Conservation (phyloP, 2,113 vertebrate species). For the Thalassarche chlororhynchos region DNA sequence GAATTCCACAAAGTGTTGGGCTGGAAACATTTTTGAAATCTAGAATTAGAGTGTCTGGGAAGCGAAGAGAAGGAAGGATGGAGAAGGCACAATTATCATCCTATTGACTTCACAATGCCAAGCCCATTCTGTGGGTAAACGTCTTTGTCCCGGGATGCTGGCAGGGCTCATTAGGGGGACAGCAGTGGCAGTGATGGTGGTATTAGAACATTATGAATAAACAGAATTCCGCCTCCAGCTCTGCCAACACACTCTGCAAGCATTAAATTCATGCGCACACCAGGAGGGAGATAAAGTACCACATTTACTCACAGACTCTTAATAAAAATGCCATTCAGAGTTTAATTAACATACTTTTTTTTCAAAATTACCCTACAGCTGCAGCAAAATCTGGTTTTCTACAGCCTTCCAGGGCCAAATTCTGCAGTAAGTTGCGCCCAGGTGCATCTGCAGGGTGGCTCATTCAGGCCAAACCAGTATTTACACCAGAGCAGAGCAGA, state of each 20-base stretch:
- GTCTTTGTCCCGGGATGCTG: neutral
- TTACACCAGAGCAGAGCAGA: neutral
- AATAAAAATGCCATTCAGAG: neutral
- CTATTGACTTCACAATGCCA: neutral
- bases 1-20: neutral
- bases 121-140: neutral
- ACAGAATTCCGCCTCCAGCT: neutral
- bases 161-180: neutral
- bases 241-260: neutral
- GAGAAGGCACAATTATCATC: neutral
- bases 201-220: neutral
- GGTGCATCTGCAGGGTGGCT: neutral
- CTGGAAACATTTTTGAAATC: neutral
- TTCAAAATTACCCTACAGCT: neutral
- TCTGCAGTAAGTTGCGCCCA: neutral
- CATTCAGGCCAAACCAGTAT: neutral
- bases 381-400: constrained; percentile 9
- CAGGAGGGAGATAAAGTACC: neutral
- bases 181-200: neutral
- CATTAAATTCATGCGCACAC: neutral
- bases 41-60: neutral
- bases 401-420: neutral
- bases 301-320: neutral
- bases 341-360: neutral
- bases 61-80: neutral